Base-by-base conservation (phyloP, 2,797 vertebrate genomes). In the Tinamus major region DNA sequence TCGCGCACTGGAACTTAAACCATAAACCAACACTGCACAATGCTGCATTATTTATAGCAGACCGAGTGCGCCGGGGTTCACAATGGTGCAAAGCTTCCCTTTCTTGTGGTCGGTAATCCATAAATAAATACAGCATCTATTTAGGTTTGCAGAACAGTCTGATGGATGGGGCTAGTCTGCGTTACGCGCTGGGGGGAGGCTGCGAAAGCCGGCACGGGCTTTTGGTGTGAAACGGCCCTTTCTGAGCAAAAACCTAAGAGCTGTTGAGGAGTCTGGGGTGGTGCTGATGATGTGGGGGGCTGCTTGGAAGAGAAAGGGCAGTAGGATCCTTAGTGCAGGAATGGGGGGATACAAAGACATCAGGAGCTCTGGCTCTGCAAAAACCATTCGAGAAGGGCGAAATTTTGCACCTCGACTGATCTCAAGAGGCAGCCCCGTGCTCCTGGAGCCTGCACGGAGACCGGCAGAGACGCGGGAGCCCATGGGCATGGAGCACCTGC, bases 11-110 rank as follows among this genome's bases (percentile, higher is more conserved):
- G 92, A 94, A 96, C 95, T 82, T 91, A 94, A 90, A 92, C 93
- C 91, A 95, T 94, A 92, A 95, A 91, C 91, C 92, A 95, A 90
- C 94, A 94, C 33, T 0, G 84, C 90, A 92, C 96, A 96, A 96
- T 88, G 91, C 67, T 92, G 92, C 93, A 91, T 96, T 96, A 96
- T 96, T 97, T 94, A 95, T 96, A 97, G 95, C 77, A 92, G 87
- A 93, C 63, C 71, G 12, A 90, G 75, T 55, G 91, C 93, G 75
- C 69, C 13, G 59, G 79, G 85, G 90, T 56, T 94, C 89, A 88
- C 90, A 88, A 64, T 82, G 72, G 94, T 65, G 93, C 85, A 90
- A 92, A 94, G 88, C 92, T 94, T 15, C 89, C 83, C 75, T 96
- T 95, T 89, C 94, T 92, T 77, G 94, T 83, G 83, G 85, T 90